These are phyloP conservation scores for Hydroisotoma schaefferi DNA, from an alignment of 2,888 invertebrate genomes.

Conservation along the genomic window DNA sequence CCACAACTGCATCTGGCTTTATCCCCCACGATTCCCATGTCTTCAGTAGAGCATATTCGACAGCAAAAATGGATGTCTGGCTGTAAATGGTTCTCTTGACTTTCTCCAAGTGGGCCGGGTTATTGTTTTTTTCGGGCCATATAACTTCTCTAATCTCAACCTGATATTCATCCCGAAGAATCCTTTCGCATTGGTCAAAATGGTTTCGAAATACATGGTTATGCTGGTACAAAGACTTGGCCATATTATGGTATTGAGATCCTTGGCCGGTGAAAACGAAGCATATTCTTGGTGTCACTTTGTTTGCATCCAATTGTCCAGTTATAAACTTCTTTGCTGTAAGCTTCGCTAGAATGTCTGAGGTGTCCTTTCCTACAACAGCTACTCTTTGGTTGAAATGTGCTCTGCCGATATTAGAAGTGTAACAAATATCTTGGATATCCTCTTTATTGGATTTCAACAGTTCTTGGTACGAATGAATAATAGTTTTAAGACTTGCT, in stretches of 20 bases:
- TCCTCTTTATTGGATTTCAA: neutral
- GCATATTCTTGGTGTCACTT: neutral
- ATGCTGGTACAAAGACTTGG: neutral
- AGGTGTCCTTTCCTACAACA: neutral
- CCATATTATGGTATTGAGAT: slow-evolving; percentile 16
- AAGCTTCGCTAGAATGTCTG: neutral
- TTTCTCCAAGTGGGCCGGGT: neutral
- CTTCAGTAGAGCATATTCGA: slow-evolving; percentile 17
- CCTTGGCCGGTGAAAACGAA: slow-evolving; percentile 10
- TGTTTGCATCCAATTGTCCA: neutral
- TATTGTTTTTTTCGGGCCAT: neutral
- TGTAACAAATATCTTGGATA: neutral
- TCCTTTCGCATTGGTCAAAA: neutral
- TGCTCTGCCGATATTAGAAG: slow-evolving; percentile 11
- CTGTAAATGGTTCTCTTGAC: slow-evolving; percentile 9
- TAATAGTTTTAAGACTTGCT: neutral
- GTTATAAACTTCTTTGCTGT: neutral
- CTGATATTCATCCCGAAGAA: neutral
- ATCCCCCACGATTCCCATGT: slow-evolving; percentile 27
- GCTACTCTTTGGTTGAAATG: slow-evolving; percentile 8
- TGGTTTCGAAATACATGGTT: neutral
- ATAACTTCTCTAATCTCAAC: neutral
- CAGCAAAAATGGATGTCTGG: slow-evolving; percentile 22
- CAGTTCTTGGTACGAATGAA: neutral
- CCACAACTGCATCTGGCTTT: slow-evolving; percentile 22